These are phyloP conservation scores for Bothrops alternatus DNA, from an alignment of 2,797 vertebrate species.

Conservation along the genomic window DNA sequence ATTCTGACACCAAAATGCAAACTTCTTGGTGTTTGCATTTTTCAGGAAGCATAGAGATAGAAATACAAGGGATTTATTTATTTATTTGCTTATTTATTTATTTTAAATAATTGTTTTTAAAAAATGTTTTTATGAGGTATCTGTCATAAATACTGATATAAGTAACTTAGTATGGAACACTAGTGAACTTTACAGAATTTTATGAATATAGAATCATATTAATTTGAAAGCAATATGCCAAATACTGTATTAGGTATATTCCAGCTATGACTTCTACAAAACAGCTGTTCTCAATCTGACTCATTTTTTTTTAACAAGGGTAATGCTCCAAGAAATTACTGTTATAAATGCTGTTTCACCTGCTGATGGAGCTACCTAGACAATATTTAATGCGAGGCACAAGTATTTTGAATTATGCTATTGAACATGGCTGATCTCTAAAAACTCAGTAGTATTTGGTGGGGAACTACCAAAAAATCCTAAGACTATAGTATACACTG, in stretches of 20 bases:
- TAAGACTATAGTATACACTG: not conserved
- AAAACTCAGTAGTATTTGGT: not conserved
- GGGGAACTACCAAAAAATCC: not conserved
- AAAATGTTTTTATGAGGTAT: too few relatives aligned
- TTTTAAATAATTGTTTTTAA: not conserved
- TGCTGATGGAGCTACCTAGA: not conserved
- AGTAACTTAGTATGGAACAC: not conserved
- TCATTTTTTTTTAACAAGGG: not conserved
- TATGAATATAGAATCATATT: not conserved
- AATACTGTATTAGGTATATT: not conserved
- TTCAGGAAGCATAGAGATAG: not conserved
- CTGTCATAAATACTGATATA: not conserved
- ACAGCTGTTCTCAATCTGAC: not conserved
- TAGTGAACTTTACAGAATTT: not conserved
- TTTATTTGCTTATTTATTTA: not conserved
- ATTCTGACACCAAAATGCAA: not conserved
- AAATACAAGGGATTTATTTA: not conserved
- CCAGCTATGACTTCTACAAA: not conserved
- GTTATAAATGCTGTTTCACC: not conserved
- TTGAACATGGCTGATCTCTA: not conserved
- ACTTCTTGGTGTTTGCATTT: not conserved
- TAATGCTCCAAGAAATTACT: not conserved
- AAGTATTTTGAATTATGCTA: not conserved
- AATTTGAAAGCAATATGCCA: not conserved
- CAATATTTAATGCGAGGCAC: not conserved